Evolutionary conservation across 2,113 vertebrate genomes (phyloP), one percentile per base, ranked within the genome.

Genomic region (Tricholaema leucomelas): DNA sequence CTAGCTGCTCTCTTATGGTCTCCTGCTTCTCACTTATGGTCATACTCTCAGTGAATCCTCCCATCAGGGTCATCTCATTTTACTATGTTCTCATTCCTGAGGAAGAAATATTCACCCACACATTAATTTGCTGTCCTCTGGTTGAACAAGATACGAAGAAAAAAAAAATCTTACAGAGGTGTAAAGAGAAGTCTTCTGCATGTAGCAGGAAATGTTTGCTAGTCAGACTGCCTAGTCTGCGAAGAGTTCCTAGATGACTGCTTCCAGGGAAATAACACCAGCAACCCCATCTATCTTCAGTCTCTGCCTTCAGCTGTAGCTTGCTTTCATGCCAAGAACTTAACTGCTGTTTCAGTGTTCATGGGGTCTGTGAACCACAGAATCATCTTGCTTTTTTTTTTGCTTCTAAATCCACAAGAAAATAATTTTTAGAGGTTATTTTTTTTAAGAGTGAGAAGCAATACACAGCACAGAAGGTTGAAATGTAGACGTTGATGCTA

Each of bases 1-100:
- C 79, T 10, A 8, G 8, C 12, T 81, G 9, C 36, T 21, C 24
- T n/a, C n/a, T n/a, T n/a, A n/a, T n/a, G 3, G 56, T 71, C 42
- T 63, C 56, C 44, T 0, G 0, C 14, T 56, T 58, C 13, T 58
- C 0, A 38, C 6, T 48, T 24, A 27, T 4, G 12, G 27, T 38
- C 40, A 24, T 30, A 8, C 2, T 54, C 35, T 28, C 48, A 52
- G 27, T 14, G 23, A 36, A 6, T 18, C 19, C 75, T 81, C 28
- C 48, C 16, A 21, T 0, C 2, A 6, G 8, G 2, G 12, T 55
- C 38, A 71, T 52, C 42, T 64, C 38, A 38, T 48, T 89, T 75
- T 27, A 17, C 6, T 71, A 3, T 15, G 2, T 38, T 84, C 63
- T 75, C 33, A 81, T 67, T 77, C 25, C 25, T 58, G 63, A 54